phyloP scores from a whole-genome alignment of 2,113 vertebrate species.

The Chloebia gouldiae region DNA sequence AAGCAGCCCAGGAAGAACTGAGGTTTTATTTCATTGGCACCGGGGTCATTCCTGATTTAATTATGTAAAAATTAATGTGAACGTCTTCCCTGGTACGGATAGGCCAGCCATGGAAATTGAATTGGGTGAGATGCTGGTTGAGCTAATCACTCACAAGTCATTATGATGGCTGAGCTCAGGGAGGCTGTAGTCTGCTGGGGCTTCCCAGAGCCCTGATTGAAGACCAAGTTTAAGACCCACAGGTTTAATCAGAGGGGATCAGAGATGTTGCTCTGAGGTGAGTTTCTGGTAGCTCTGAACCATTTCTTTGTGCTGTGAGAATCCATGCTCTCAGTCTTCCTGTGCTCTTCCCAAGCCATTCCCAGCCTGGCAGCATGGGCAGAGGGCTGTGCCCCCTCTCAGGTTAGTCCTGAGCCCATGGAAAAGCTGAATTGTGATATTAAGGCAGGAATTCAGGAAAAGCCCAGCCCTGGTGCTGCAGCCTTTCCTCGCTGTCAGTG shows the following conservation, averaged over 20 bases:
- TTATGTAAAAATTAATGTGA: conserved; percentile 67
- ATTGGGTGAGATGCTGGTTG: conserved; percentile 56
- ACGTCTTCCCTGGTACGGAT: not conserved
- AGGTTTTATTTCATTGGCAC: conserved; percentile 53
- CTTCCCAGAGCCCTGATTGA: conserved; percentile 47
- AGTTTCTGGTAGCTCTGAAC: not conserved
- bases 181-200: conserved; percentile 36
- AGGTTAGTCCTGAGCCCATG: not conserved
- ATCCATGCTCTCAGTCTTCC: fast-evolving
- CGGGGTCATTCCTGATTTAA: conserved; percentile 63
- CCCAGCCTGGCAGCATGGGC: fast-evolving
- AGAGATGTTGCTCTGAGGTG: not conserved
- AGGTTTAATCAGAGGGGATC: not conserved
- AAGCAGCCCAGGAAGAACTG: not conserved
- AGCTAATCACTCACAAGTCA: conserved; percentile 51
- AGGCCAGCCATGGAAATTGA: conserved; percentile 63
- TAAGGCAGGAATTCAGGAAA: not conserved
- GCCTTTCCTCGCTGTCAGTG: fast-evolving
- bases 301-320: not conserved
- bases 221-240: conserved; percentile 15
- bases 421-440: fast-evolving
- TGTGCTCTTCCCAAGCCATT: not conserved
- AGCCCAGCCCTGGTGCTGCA: not conserved
- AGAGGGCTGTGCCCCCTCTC: not conserved
- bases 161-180: conserved; percentile 37